phyloP scores from a whole-genome alignment of 1,140 invertebrate genomes.

The Brachionus plicatilis region DNA sequence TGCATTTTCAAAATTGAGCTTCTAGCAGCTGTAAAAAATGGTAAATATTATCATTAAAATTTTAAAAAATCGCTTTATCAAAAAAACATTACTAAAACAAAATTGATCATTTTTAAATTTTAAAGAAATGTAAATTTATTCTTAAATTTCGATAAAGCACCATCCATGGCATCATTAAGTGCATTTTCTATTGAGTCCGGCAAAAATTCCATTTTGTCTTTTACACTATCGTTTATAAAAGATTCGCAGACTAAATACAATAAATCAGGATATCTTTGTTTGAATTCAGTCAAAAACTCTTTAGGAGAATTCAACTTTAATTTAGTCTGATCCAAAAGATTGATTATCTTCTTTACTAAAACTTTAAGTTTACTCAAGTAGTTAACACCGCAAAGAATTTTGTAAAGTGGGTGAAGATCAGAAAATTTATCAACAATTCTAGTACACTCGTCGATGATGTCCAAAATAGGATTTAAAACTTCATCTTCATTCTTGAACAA shows the following conservation, averaged over 20 bases:
- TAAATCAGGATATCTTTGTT: constrained; percentile 32
- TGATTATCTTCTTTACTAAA: background rate
- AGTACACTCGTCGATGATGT: constrained; percentile 25
- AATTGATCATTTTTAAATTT: background rate
- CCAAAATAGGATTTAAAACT: constrained; percentile 23
- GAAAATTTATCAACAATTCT: constrained; percentile 31
- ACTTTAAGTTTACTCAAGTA: constrained; percentile 37
- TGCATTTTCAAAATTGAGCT: too few relatives aligned
- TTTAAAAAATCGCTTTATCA: too few relatives aligned
- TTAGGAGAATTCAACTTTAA: constrained; percentile 33
- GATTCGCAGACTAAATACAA: constrained; percentile 31
- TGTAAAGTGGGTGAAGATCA: constrained; percentile 29
- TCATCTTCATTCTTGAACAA: constrained; percentile 40
- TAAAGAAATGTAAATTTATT: constrained; percentile 25
- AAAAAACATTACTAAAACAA: background rate
- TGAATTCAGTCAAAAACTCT: constrained; percentile 34
- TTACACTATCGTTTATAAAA: background rate
- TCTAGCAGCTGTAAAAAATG: too few relatives aligned
- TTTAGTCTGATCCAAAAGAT: constrained; percentile 19
- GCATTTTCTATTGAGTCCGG: constrained; percentile 16
- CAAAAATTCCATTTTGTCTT: background rate
- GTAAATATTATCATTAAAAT: too few relatives aligned
- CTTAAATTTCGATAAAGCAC: constrained; percentile 25
- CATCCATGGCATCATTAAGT: constrained; percentile 12
- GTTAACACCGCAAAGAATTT: constrained; percentile 33